phyloP scores from a whole-genome alignment of 2,113 vertebrate species.

The Paramisgurnus dabryanus region DNA sequence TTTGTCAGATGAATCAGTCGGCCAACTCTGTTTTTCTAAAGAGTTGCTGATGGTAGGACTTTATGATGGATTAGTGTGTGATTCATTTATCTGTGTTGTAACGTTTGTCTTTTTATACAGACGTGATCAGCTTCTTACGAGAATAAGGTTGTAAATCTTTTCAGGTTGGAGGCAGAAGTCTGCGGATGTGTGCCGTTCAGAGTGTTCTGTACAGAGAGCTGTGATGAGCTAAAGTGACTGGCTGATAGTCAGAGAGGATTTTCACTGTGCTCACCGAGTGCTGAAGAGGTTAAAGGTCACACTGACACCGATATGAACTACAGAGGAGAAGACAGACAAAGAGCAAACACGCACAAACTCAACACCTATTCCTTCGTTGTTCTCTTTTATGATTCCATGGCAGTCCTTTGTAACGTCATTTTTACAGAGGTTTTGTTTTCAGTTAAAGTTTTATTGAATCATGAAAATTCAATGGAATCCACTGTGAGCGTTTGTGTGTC shows the following conservation, averaged over 20 bases:
- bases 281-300: slow-evolving; percentile 22
- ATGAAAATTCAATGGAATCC: background rate
- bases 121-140: background rate
- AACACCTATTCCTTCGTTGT: background rate
- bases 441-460: slow-evolving; percentile 18
- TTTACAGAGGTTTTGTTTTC: slow-evolving; percentile 9
- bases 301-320: slow-evolving; percentile 23
- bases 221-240: slow-evolving; percentile 27
- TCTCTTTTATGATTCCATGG: slow-evolving; percentile 17
- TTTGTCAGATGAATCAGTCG: background rate
- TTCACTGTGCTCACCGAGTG: slow-evolving; percentile 16
- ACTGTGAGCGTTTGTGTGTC: slow-evolving; percentile 25
- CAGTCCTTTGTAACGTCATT: background rate
- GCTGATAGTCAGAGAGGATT: slow-evolving; percentile 13
- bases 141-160: background rate
- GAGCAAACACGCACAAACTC: background rate
- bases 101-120: background rate
- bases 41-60: background rate
- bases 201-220: slow-evolving; percentile 4
- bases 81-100: background rate
- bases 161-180: background rate
- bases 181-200: background rate
- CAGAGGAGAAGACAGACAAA: slow-evolving; percentile 9
- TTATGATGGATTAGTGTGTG: background rate
- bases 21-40: background rate